Base-by-base conservation (phyloP, 2,797 vertebrate species). In the Oreortyx pictus region DNA sequence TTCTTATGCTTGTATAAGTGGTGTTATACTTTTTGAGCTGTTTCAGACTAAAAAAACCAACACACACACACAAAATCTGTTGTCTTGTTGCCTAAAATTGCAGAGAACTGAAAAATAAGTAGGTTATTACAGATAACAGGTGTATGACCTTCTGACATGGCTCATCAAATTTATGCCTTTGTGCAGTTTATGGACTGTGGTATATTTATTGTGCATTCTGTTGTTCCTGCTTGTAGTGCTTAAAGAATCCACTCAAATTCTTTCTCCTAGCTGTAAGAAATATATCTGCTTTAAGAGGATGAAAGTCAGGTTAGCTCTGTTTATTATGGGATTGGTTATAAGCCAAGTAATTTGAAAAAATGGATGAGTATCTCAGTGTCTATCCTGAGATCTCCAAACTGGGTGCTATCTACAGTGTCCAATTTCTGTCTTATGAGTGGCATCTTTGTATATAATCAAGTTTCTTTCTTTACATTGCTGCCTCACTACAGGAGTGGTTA, bases 161-260 rank as follows among this genome's bases (percentile, higher is more conserved):
- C 85, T 92, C 77, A 86, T 94, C 81, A 82, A 66, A 64, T 91
- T 90, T 70, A 82, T 86, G 77, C 64, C 60, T 76, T 72, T 70
- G 78, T 61, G 64, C 86, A 93, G 72, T 89, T 91, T 85, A 76
- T 73, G 79, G 82, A 76, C 82, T 68, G 65, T 7, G 13, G 44
- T 25, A 68, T 83, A 86, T 82, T 14, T 14, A 8, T 31, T 61
- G 44, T 14, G 17, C 11, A 11, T 60, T 76, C 65, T 77, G 14
- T 17, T 0, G 0, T 54, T 67, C 17, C 43, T 62, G 25, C 13
- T 41, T n/a, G 23, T 14, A 37, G 23, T 4, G 50, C 33, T 33
- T 29, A 17, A 60, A 33, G 44, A 44, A n/a, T 16, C 13, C 16
- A 78, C 20, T 44, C 57, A 43, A 11, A 6, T 39, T 82, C 49